Conservation (phyloP, 2,113 vertebrate species). For the Athene noctua region DNA sequence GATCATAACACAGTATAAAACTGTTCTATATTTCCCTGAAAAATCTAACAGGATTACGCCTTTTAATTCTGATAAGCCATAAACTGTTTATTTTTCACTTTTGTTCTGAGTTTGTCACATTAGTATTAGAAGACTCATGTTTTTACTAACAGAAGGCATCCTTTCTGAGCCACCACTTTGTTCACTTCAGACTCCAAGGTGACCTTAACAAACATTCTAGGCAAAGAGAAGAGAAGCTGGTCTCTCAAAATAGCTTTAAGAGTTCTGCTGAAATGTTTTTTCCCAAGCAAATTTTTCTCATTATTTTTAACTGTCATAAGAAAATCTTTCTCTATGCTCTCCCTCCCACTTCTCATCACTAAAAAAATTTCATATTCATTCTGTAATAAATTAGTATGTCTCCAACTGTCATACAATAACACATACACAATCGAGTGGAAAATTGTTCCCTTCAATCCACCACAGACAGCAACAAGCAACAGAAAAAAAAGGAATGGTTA, state of each 20-base stretch:
- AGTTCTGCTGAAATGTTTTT: background rate
- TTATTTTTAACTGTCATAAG: constrained; percentile 1
- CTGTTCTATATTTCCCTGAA: rapidly evolving
- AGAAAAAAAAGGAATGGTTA: background rate
- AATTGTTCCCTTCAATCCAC: background rate
- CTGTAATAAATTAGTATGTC: background rate
- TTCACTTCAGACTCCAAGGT: background rate
- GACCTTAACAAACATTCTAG: background rate
- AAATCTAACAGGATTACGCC: background rate
- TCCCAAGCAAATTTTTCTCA: background rate
- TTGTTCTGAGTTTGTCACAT: background rate
- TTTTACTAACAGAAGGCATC: background rate
- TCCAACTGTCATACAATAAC: constrained; percentile 7
- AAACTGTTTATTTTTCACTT: background rate
- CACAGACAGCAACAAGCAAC: background rate
- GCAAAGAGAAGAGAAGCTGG: background rate
- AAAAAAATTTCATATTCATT: constrained; percentile 1
- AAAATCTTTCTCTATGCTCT: background rate
- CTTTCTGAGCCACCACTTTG: background rate
- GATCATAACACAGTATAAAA: background rate
- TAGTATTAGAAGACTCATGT: background rate
- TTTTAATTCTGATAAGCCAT: background rate
- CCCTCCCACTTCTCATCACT: constrained; percentile 6
- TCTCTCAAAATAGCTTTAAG: background rate
- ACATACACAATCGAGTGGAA: background rate